These are phyloP conservation scores for Sebastiscus tertius DNA, from an alignment of 2,797 vertebrate species.

Conservation along the genomic window DNA sequence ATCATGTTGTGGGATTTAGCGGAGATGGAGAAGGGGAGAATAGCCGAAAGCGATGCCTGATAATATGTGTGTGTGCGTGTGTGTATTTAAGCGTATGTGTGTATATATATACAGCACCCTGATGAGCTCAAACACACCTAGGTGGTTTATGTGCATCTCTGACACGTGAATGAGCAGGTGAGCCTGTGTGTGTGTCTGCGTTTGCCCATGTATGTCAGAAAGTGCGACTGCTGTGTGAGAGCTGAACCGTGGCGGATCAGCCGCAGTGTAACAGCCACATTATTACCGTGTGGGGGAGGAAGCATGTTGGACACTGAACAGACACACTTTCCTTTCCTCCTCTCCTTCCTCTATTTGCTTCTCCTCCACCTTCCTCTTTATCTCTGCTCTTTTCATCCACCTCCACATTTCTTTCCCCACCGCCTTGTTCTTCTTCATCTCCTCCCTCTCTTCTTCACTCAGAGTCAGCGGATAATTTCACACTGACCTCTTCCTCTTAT, in stretches of 20 bases:
- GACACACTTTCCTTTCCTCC: neutral
- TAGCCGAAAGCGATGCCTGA: neutral
- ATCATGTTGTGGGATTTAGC: slow-evolving; percentile 5
- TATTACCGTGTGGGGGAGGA: neutral
- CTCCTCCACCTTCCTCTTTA: slow-evolving; percentile 7
- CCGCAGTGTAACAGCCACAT: slow-evolving; percentile 1
- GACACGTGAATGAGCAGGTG: neutral
- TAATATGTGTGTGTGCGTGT: slow-evolving; percentile 12
- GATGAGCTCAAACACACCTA: too few relatives aligned
- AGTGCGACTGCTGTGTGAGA: slow-evolving; percentile 8
- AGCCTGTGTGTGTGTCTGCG: neutral
- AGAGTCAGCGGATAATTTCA: slow-evolving; percentile 21
- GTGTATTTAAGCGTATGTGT: neutral
- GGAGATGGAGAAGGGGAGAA: neutral
- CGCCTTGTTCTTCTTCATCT: neutral
- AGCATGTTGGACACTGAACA: slow-evolving; percentile 4
- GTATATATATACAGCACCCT: neutral
- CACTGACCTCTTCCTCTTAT: slow-evolving; percentile 51
- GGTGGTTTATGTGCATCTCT: neutral
- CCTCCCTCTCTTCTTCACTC: neutral
- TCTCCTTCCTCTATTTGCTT: neutral
- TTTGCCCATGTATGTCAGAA: neutral
- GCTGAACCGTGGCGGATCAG: neutral
- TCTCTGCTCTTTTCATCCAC: slow-evolving; percentile 9
- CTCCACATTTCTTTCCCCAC: neutral